phyloP scores from a whole-genome alignment of 2,888 invertebrate species.

The Megalurothrips usitatus region DNA sequence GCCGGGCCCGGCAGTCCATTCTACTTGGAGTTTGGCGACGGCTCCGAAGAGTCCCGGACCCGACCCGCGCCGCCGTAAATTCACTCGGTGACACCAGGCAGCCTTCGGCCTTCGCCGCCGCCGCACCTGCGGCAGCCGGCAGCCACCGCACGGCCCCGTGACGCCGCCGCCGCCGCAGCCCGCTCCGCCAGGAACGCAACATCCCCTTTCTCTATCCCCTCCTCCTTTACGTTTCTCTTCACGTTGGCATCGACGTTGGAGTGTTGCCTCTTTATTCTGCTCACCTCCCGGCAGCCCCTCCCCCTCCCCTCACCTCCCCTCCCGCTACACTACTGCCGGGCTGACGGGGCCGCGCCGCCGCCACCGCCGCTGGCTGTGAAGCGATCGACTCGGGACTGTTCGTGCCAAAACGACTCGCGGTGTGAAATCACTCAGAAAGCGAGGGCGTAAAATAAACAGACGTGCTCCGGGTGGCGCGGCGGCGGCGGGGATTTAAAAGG shows the following conservation, averaged over 20 bases:
- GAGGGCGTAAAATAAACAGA: conserved; percentile 6
- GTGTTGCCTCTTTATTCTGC: conserved; percentile 23
- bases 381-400: neutral
- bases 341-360: neutral
- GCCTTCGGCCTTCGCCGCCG: no score
- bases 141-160: no score
- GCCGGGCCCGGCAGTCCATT: neutral
- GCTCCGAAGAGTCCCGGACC: neutral
- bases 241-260: neutral
- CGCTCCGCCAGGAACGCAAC: neutral
- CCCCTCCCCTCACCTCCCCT: neutral
- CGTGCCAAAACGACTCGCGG: conserved; percentile 6
- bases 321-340: neutral
- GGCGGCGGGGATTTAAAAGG: neutral
- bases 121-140: no score
- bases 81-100: neutral
- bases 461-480: neutral
- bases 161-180: no score
- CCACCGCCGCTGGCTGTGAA: neutral
- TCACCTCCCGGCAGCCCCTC: neutral
- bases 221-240: neutral
- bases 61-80: neutral
- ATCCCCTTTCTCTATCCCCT: neutral
- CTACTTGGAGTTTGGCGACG: neutral
- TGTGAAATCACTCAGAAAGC: conserved; percentile 1